Evolutionary conservation across 2,888 invertebrate species (phyloP).

Genomic region (Harpagoxenus sublaevis): DNA sequence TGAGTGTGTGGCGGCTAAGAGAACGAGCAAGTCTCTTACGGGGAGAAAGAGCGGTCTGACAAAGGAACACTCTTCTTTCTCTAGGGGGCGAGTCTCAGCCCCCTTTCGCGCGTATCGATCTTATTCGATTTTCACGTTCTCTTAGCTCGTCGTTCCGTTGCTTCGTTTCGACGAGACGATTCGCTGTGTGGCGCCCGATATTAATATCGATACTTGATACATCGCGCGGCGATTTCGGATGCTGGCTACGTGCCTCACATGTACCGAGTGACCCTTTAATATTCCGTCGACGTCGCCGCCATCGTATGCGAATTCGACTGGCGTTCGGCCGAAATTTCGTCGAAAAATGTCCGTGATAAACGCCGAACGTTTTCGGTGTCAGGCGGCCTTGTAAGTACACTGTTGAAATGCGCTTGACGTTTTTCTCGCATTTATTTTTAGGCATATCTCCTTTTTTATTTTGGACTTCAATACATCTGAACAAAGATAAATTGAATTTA

Average conservation of each 20-base stretch:
- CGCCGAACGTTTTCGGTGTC: constrained; percentile 41
- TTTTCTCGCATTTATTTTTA: constrained; percentile 6
- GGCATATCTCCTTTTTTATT: not conserved
- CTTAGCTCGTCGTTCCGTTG: not conserved
- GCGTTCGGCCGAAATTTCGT: constrained; percentile 59
- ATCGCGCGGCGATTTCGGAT: constrained; percentile 59
- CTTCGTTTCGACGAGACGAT: not conserved
- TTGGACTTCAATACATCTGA: not conserved
- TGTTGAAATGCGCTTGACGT: not conserved
- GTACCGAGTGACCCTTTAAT: constrained; percentile 72
- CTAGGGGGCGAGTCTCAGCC: not conserved
- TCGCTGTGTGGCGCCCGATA: constrained; percentile 67
- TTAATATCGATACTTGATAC: constrained; percentile 75
- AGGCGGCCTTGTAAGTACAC: not conserved
- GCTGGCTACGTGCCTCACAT: constrained; percentile 61
- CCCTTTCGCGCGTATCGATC: constrained; percentile 33
- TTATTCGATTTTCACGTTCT: constrained; percentile 29
- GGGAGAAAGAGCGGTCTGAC: constrained; percentile 21
- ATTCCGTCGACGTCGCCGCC: constrained; percentile 72
- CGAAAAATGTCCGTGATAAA: constrained; percentile 61
- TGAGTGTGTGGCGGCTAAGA: not conserved
- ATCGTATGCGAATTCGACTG: constrained; percentile 66
- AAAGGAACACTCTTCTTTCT: constrained; percentile 19
- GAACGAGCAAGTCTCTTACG: constrained; percentile 19
- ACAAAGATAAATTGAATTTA: not conserved